Evolutionary conservation across 37 sponge, comb jelly and placozoan genomes (phyloP).

Genomic region (Agelas oroides): DNA sequence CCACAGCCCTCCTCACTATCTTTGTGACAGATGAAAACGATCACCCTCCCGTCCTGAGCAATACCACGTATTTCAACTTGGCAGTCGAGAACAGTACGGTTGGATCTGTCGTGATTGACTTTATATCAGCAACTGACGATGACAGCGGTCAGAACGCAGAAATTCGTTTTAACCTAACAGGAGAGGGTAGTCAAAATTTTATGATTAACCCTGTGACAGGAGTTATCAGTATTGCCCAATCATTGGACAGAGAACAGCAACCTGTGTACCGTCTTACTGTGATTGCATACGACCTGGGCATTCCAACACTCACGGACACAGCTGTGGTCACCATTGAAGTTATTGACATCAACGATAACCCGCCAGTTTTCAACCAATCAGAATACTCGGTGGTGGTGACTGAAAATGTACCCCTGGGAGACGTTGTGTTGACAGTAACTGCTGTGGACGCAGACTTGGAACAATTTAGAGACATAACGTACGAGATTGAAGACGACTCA

Average conservation of each 20-base stretch:
- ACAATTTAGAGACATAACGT: not conserved
- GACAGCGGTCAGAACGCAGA: conserved; percentile 56
- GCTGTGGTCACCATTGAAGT: conserved; percentile 52
- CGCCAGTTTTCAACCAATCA: conserved; percentile 53
- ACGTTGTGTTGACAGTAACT: conserved; percentile 22
- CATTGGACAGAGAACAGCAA: conserved; percentile 53
- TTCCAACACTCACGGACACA: conserved; percentile 46
- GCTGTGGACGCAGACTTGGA: conserved; percentile 51
- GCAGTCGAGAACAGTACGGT: conserved; percentile 55
- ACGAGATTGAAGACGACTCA: not conserved
- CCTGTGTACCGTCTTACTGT: conserved; percentile 54
- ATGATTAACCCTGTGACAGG: conserved; percentile 37
- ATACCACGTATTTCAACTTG: conserved; percentile 14
- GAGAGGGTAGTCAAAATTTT: conserved; percentile 35
- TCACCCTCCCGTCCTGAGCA: conserved; percentile 63
- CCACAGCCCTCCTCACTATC: conserved; percentile 52
- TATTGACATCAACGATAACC: conserved; percentile 74
- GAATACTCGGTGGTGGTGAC: conserved; percentile 10
- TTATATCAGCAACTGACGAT: conserved; percentile 47
- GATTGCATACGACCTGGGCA: conserved; percentile 57
- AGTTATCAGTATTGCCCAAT: conserved; percentile 3
- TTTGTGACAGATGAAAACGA: conserved; percentile 81
- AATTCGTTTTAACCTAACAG: conserved; percentile 27
- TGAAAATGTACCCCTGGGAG: conserved; percentile 42
- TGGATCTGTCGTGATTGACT: conserved; percentile 31